Evolutionary conservation across 92 coral and sea anemone genomes (phyloP), one percentile per base, ranked within the genome.

Genomic region (Ricordea florida): DNA sequence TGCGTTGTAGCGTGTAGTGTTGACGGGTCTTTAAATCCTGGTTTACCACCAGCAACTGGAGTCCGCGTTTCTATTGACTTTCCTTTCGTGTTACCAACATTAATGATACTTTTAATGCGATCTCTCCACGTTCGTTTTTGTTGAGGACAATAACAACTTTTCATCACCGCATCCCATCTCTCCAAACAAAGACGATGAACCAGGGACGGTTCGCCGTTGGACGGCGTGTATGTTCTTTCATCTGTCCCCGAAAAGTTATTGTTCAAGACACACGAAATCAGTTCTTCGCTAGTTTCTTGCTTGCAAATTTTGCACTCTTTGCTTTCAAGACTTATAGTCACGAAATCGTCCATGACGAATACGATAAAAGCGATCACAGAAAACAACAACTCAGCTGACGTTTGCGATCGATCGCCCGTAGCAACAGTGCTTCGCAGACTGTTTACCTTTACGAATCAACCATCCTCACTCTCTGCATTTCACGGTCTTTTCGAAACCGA

Each of bases 261-360:
- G 76, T 80, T 87, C 59, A 93, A 68, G 37, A 93, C 82, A 58
- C 90, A 89, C 30, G 91, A 75, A 33, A 93, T 82, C 63, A 93
- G 53, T 22, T 89, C 89, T 66, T 93, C 98, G 10, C 96, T 96
- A 5, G 94, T 93, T 38, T 93, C 96, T 69, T 93, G 96, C 23
- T 83, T 78, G 47, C 98, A 93, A 16, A 93, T 93, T 66, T 90
- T 93, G 51, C 98, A 93, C 57, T 63, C 62, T 62, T 86, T 63
- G 65, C 71, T 90, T 7, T 93, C 93, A 38, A 93, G 74, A 45
- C 81, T 90, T 76, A 93, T 93, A 3, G 96, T 93, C 48, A 76
- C 98, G 65, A 93, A 93, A 6, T 69, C 92, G 16, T 80, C 89
- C 97, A 92, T 92, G 35, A 16, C 13, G 62, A 66, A 30, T 33